Evolutionary conservation across 2,888 invertebrate genomes (phyloP), one percentile per base, ranked within the genome.

Genomic region (Drosophila quinaria): DNA sequence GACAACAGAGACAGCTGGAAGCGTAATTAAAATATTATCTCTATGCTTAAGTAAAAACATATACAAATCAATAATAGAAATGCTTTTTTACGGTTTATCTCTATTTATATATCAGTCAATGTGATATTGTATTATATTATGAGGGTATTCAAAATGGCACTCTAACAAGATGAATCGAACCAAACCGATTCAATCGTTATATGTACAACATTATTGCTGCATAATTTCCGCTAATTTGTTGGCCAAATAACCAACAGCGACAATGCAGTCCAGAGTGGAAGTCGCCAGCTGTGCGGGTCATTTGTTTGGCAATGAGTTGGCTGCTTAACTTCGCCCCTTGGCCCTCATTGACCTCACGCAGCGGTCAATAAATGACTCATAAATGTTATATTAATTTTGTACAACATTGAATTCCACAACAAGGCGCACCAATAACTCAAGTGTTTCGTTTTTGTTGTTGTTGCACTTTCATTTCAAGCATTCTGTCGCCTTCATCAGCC

Each of bases 191-290:
- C 63, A 64, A 47, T 55, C 37, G 72, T 64, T 70, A 60, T 37
- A 66, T 70, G 56, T 37, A 66, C 61, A 73, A 70, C 56, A 82
- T 86, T 80, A 82, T 82, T 68, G 80, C 75, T 72, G 83, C 78
- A 86, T 76, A 86, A 83, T 76, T 76, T 82, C 73, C 74, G 86
- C 83, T 83, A 80, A 83, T 83, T 83, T 83, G 78, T 64, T 68
- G 67, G 58, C 37, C 35, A 51, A 80, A 66, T 70, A 72, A 49
- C 49, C 66, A 62, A 65, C 44, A 50, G 60, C 66, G 50, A 62
- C 64, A 80, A 60, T 76, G 80, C 80, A 79, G 39, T 31, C n/a
- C 11, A 17, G n/a, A 11, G n/a, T 37, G 68, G 6, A 47, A 44
- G 56, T 63, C 42, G 52, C 87, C 81, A 81, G 81, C 83, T 86